Conservation (phyloP, 2,797 vertebrate genomes). For the Parauchenoglanis ngamensis region DNA sequence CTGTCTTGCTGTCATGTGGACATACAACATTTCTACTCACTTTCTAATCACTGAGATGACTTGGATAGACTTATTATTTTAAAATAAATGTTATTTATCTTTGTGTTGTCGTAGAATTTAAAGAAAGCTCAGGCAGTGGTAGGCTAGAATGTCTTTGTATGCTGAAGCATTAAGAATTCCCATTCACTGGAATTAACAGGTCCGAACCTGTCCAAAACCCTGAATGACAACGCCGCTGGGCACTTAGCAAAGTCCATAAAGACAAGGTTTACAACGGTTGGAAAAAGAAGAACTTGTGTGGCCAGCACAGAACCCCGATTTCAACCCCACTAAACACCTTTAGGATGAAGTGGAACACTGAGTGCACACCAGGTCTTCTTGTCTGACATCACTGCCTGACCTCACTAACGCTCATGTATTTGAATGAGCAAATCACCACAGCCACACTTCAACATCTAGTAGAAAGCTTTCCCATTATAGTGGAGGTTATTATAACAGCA, state of each 20-base stretch:
- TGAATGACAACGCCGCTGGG: neutral
- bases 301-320: neutral
- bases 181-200: neutral
- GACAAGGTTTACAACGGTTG: neutral
- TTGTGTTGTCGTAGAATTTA: neutral
- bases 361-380: neutral
- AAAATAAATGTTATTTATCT: neutral
- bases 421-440: neutral
- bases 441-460: neutral
- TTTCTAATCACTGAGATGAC: neutral
- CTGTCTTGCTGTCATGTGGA: too few relatives aligned
- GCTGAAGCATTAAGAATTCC: neutral
- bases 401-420: neutral
- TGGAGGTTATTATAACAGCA: neutral
- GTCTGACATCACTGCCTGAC: neutral
- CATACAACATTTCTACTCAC: neutral
- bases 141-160: neutral
- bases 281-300: neutral
- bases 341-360: neutral
- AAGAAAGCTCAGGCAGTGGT: neutral
- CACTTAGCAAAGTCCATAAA: neutral
- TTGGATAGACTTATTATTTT: neutral
- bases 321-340: neutral
- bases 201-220: neutral
- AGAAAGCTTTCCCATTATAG: neutral